These are phyloP conservation scores for Calidris pugnax DNA, from an alignment of 2,113 vertebrate species.

Conservation along the genomic window DNA sequence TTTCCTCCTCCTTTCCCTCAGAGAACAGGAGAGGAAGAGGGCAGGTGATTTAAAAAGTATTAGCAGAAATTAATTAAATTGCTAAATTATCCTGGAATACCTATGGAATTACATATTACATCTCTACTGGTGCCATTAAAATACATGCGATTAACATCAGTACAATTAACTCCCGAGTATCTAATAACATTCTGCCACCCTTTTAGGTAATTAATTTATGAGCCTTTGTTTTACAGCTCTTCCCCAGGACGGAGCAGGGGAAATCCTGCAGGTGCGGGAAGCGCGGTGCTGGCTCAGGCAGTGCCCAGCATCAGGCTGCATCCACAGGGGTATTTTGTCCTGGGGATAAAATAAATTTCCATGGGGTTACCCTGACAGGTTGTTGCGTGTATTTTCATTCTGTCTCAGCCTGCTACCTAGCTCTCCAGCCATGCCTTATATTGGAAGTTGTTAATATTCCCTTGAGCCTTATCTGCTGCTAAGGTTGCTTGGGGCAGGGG, in stretches of 20 bases:
- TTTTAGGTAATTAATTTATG: conserved; percentile 44
- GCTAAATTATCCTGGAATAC: conserved; percentile 45
- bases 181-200: conserved; percentile 1
- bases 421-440: not conserved
- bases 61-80: conserved; percentile 54
- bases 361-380: not conserved
- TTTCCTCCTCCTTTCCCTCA: not conserved
- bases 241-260: not conserved
- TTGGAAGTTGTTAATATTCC: not conserved
- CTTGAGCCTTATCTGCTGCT: not conserved
- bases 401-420: not conserved
- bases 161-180: conserved; percentile 33
- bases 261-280: not conserved
- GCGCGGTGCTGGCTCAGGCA: not conserved
- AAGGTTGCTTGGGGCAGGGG: not conserved
- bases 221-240: conserved; percentile 18
- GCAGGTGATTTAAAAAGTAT: conserved; percentile 25
- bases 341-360: not conserved
- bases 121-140: conserved; percentile 20
- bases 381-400: not conserved
- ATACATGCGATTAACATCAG: not conserved
- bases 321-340: not conserved
- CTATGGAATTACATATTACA: conserved; percentile 4
- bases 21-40: not conserved
- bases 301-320: not conserved